phyloP scores from a whole-genome alignment of 2,888 invertebrate genomes.

The Sesia bembeciformis region DNA sequence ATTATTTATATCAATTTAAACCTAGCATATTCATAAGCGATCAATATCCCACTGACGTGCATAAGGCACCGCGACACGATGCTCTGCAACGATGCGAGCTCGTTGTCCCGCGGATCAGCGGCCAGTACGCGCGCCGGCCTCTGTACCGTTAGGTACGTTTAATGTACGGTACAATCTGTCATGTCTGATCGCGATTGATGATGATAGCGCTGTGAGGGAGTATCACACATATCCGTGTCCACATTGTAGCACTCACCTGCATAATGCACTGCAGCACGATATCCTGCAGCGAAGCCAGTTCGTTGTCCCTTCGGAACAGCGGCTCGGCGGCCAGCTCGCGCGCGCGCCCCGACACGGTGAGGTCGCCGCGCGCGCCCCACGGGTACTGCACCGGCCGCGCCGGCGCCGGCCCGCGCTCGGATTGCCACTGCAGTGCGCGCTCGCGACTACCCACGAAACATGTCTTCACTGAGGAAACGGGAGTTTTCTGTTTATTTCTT shows the following conservation, averaged over 20 bases:
- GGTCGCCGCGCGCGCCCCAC: slow-evolving; percentile 77
- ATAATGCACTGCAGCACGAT: slow-evolving; percentile 88
- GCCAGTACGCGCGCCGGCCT: no score
- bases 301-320: slow-evolving; percentile 86
- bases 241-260: slow-evolving; percentile 49
- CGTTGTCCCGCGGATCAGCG: no score
- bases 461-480: slow-evolving; percentile 81
- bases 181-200: no score
- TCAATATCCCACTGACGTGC: no score
- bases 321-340: slow-evolving; percentile 90
- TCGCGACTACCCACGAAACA: slow-evolving; percentile 89
- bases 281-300: slow-evolving; percentile 81
- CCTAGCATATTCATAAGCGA: no score
- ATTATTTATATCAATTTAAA: no score
- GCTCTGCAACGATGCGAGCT: no score
- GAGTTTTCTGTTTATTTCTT: no score
- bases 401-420: slow-evolving; percentile 13
- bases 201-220: not conserved
- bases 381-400: slow-evolving; percentile 51
- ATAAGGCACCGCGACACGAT: no score
- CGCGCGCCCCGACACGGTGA: slow-evolving; percentile 78
- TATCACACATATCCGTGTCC: not conserved
- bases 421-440: slow-evolving; percentile 75
- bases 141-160: no score
- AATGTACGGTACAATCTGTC: no score